Percentiles rank a stretch among this genome's conserved stretches.
Evolutionary conservation across 2,797 vertebrate species (phyloP).

Genomic region (Leptodactylus fallax): DNA sequence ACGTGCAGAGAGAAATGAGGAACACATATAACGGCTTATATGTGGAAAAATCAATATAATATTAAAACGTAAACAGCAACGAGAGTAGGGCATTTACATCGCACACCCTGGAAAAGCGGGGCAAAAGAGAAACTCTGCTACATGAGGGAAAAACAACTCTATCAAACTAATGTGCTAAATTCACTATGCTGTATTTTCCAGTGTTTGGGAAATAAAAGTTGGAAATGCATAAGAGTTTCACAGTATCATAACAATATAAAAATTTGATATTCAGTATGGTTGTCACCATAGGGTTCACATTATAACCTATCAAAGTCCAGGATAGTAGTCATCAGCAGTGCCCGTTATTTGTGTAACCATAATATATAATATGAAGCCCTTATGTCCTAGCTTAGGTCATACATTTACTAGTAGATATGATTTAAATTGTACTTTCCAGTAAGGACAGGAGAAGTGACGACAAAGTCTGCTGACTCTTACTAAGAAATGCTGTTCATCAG

Average conservation of each 20-base stretch:
- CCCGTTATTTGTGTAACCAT: too few species aligned
- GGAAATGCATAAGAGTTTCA: too few species aligned
- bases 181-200: too few species aligned
- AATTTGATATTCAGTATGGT: too few species aligned
- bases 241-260: too few species aligned
- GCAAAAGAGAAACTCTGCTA: background rate
- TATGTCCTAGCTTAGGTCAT: too few species aligned
- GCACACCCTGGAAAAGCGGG: too few species aligned
- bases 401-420: background rate
- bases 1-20: background rate
- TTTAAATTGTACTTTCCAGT: background rate
- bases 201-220: too few species aligned
- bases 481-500: background rate
- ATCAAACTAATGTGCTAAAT: background rate
- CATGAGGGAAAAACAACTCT: background rate
- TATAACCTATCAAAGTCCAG: too few species aligned
- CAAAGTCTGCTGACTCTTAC: background rate
- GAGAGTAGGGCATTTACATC: background rate
- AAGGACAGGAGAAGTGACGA: background rate
- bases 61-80: background rate
- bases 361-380: too few species aligned
- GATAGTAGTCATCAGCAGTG: too few species aligned
- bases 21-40: background rate
- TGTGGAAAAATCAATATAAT: background rate
- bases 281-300: too few species aligned